Percentiles rank a stretch among this genome's conserved stretches.
Evolutionary conservation across 2,113 vertebrate species (phyloP).

Genomic region (Catharus fuscescens): DNA sequence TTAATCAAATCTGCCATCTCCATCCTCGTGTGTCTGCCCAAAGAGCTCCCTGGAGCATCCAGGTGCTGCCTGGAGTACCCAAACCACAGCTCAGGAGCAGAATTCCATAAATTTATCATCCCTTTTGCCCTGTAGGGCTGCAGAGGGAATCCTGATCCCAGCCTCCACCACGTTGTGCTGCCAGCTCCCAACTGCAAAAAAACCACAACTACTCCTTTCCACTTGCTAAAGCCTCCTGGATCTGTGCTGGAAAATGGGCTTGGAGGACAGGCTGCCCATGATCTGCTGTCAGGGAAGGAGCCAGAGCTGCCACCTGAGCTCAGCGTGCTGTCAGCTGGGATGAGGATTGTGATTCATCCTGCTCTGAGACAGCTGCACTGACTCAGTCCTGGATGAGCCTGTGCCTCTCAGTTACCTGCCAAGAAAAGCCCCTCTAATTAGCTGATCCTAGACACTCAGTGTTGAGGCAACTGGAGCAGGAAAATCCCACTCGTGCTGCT

Average conservation of each 20-base stretch:
- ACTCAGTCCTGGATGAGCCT: constrained; percentile 30
- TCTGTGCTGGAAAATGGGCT: not conserved
- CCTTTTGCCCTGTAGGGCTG: not conserved
- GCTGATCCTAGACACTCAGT: not conserved
- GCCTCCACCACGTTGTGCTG: accelerated
- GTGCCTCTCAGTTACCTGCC: not conserved
- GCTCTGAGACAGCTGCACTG: not conserved
- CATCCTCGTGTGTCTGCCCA: not conserved
- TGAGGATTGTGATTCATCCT: constrained; percentile 3
- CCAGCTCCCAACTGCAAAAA: not conserved
- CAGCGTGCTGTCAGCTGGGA: not conserved
- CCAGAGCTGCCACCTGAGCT: not conserved
- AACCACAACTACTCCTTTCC: not conserved
- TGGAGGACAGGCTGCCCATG: not conserved
- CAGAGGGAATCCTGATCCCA: not conserved
- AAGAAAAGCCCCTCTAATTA: constrained; percentile 47
- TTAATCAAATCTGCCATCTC: not conserved
- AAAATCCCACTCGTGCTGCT: not conserved
- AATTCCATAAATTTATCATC: not conserved
- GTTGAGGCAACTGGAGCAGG: not conserved
- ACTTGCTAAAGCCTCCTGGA: not conserved
- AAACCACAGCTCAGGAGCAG: not conserved
- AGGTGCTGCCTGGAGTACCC: not conserved
- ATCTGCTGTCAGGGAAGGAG: not conserved
- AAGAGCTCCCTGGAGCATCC: not conserved